Conservation (phyloP, 1,140 invertebrate species). For the Cepaea nemoralis region DNA sequence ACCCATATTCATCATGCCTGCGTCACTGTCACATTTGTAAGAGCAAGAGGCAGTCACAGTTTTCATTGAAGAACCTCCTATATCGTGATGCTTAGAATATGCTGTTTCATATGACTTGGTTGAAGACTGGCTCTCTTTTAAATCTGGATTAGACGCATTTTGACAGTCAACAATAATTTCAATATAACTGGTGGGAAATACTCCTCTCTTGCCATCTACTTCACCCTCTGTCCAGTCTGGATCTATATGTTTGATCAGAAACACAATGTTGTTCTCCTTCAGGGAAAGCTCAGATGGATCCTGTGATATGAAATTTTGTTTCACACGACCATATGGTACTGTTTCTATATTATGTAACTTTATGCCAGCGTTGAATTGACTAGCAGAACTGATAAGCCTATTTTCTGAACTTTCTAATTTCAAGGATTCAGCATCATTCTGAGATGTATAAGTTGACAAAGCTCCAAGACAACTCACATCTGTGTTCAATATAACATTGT, state of each 20-base stretch:
- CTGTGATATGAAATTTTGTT: slow-evolving; percentile 77
- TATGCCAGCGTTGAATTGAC: slow-evolving; percentile 45
- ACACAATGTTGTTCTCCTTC: slow-evolving; percentile 76
- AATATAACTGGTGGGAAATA: slow-evolving; percentile 78
- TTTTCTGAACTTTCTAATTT: background rate
- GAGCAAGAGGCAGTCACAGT: background rate
- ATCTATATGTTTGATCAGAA: slow-evolving; percentile 77
- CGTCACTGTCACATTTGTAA: background rate
- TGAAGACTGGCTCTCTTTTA: background rate
- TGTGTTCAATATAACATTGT: background rate
- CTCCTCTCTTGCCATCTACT: slow-evolving; percentile 75
- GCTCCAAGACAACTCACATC: background rate
- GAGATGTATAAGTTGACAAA: background rate
- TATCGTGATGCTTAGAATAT: background rate
- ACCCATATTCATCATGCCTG: background rate
- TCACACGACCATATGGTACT: slow-evolving; percentile 77
- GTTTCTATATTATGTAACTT: slow-evolving; percentile 69
- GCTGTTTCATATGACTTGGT: background rate
- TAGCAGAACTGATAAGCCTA: background rate
- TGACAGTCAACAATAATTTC: slow-evolving; percentile 79
- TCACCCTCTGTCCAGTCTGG: slow-evolving; percentile 79
- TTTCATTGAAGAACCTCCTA: background rate
- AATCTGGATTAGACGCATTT: slow-evolving; percentile 34
- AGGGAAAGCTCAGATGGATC: slow-evolving; percentile 78
- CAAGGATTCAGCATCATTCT: background rate